A percentile compares a stretch with the other conserved stretches of the same genome.
These are phyloP conservation scores for Salvelinus fontinalis DNA, from an alignment of 2,113 vertebrate genomes.

Conservation along the genomic window DNA sequence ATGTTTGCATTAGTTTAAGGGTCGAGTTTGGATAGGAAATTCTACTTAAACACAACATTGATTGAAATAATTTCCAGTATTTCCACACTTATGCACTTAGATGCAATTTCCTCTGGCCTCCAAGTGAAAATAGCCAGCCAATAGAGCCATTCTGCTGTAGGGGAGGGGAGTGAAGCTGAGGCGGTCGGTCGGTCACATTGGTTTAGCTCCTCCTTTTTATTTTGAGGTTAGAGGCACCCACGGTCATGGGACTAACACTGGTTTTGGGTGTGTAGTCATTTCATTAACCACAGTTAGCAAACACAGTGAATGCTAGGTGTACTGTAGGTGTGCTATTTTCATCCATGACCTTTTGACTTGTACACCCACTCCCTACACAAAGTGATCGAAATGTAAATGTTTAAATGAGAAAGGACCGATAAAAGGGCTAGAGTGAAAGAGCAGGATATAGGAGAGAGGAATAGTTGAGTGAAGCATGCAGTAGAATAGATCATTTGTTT, in stretches of 20 bases:
- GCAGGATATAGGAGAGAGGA: not conserved
- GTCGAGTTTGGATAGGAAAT: conserved; percentile 22
- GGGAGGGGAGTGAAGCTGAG: conserved; percentile 35
- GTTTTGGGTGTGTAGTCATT: conserved; percentile 42
- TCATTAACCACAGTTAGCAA: conserved; percentile 44
- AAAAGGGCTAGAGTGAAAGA: conserved; percentile 22
- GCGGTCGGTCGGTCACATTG: conserved; percentile 50
- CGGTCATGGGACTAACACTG: conserved; percentile 24
- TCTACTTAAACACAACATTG: conserved; percentile 43
- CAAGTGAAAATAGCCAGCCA: conserved; percentile 50
- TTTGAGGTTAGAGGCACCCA: conserved; percentile 43
- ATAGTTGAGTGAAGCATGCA: too few relatives aligned
- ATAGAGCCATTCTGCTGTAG: conserved; percentile 55
- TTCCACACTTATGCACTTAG: conserved; percentile 20
- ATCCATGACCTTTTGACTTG: conserved; percentile 4
- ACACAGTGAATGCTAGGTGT: conserved; percentile 43
- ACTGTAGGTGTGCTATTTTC: conserved; percentile 35
- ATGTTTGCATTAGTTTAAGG: conserved; percentile 44
- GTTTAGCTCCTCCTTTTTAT: conserved; percentile 59
- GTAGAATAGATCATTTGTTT: not conserved
- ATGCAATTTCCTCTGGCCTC: conserved; percentile 47
- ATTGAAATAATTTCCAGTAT: conserved; percentile 40
- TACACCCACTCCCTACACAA: not conserved
- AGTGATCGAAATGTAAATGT: too few relatives aligned
- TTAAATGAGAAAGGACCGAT: not conserved